Base-by-base conservation (phyloP, 1,140 invertebrate species). In the Calephelis nemesis region DNA sequence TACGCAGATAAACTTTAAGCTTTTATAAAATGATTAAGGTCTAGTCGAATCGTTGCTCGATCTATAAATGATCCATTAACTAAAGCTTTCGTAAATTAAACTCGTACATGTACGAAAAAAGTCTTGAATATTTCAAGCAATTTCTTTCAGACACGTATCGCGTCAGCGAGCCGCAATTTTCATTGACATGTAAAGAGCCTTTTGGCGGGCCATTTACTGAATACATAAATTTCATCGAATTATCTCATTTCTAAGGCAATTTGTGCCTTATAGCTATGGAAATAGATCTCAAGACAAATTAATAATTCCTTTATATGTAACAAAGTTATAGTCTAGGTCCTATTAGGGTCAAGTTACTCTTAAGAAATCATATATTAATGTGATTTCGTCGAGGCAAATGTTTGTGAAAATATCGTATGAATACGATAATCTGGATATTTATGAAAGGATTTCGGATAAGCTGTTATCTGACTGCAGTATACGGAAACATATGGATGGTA, bases 201-300 rank as follows among this genome's bases (percentile, higher is more conserved):
- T 60, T 60, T 60, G 54, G 54, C 54, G 54, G 54, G 19, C 54
- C 54, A 60, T 60, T 60, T 60, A 60, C 54, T 60, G 54, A 60
- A 60, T 60, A 60, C 54, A 60, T 60, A 60, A 60, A 60, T 60
- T 60, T 58, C 54, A 58, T 39, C 50, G 50, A 54, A 54, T 54
- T 54, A 54, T 15, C 50, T 15, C 9, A 54, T 19, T 54, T 19
- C 9, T 19, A 54, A 54, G 50, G 13, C 15, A 58, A 58, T 58
- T 58, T 58, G 5, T 58, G 30, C 19, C 10, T 58, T 58, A 58
- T 7, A 5, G 30, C 15, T 5, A 30, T 7, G 19, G 11, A 0
- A 39, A 39, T 58, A 58, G 30, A 58, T 30, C 4, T 58, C 19
- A 58, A 58, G 19, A 11, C 30, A 11, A 58, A 58, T 58, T 54